phyloP scores from a whole-genome alignment of 2,888 invertebrate species.

The Ditula angustiorana region DNA sequence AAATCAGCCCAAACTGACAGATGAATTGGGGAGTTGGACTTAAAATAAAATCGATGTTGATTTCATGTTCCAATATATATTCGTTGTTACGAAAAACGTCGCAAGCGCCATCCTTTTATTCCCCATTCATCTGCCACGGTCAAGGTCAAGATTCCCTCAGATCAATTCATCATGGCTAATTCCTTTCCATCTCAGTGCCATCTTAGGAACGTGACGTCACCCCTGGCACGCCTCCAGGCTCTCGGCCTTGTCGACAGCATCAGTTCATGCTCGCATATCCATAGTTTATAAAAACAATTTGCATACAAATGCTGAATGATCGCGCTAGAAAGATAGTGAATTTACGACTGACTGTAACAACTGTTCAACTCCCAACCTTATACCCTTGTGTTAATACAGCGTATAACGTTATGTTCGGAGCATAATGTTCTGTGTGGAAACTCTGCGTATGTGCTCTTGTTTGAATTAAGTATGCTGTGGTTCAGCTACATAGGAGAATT shows the following conservation, averaged over 20 bases:
- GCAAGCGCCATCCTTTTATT: slow-evolving; percentile 37
- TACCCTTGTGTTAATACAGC: background rate
- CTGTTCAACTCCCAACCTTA: slow-evolving; percentile 6
- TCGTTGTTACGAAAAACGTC: slow-evolving; percentile 18
- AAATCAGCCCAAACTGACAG: no score
- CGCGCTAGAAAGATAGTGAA: slow-evolving; percentile 48
- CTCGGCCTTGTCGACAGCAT: slow-evolving; percentile 67
- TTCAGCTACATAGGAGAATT: slow-evolving; percentile 27
- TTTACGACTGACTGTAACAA: slow-evolving; percentile 1
- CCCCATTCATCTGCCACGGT: slow-evolving; percentile 44
- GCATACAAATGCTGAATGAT: slow-evolving; percentile 67
- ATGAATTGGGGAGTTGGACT: no score
- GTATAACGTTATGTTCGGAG: background rate
- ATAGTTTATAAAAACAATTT: slow-evolving; percentile 71
- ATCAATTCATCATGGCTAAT: slow-evolving; percentile 56
- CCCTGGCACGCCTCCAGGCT: slow-evolving; percentile 71
- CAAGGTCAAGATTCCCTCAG: slow-evolving; percentile 55
- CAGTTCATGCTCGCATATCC: slow-evolving; percentile 62
- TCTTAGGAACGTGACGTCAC: slow-evolving; percentile 52
- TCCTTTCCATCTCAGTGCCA: slow-evolving; percentile 53
- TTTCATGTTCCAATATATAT: slow-evolving; percentile 3
- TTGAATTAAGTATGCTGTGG: slow-evolving; percentile 29
- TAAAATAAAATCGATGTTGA: no score
- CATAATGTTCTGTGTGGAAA: slow-evolving; percentile 17
- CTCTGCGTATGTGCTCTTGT: slow-evolving; percentile 18